These are phyloP conservation scores for Phylloscopus collybita DNA, from an alignment of 2,797 vertebrate species.

Conservation along the genomic window DNA sequence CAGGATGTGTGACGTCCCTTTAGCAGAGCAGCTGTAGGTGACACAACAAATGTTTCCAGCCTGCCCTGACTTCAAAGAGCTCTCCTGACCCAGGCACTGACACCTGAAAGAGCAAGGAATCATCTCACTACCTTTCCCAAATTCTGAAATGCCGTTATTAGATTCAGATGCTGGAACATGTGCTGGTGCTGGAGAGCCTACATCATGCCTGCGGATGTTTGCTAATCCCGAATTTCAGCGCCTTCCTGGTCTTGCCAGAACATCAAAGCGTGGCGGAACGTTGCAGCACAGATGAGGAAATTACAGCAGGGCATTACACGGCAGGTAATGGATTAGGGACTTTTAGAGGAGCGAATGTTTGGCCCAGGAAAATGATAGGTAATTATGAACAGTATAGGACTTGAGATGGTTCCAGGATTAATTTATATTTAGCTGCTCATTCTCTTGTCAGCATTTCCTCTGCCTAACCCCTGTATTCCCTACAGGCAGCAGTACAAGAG, in stretches of 20 bases:
- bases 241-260: slow-evolving; percentile 32
- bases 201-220: slow-evolving; percentile 43
- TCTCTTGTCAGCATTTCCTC: neutral
- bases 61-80: neutral
- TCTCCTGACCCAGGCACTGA: neutral
- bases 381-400: neutral
- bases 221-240: slow-evolving; percentile 56
- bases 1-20: neutral
- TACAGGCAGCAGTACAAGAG: neutral
- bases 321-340: slow-evolving; percentile 57
- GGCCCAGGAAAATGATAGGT: slow-evolving; percentile 1
- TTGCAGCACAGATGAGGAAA: slow-evolving; percentile 22
- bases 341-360: neutral
- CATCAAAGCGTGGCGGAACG: slow-evolving; percentile 15
- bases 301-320: slow-evolving; percentile 1
- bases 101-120: neutral
- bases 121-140: neutral
- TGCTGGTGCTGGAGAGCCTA: slow-evolving; percentile 7
- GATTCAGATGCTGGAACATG: slow-evolving; percentile 36
- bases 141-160: neutral
- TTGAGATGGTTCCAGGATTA: slow-evolving; percentile 26
- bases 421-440: neutral
- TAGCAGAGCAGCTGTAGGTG: neutral
- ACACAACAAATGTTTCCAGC: neutral
- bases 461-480: neutral